Conservation (phyloP, 2,888 invertebrate genomes). For the Drosophila cognata region DNA sequence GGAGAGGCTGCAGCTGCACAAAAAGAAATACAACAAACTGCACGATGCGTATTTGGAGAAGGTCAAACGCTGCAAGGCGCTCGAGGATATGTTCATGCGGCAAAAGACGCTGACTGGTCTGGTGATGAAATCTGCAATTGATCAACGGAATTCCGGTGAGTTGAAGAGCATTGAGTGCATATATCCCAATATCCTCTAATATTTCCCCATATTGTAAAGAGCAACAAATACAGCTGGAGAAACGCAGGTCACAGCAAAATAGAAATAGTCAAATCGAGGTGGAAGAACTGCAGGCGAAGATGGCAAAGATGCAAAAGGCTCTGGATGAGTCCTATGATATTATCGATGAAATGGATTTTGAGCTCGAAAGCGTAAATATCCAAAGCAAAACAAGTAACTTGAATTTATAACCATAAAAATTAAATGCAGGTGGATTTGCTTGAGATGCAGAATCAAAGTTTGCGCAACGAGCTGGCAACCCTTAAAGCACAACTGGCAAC, state of each 20-base stretch:
- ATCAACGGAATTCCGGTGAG: constrained; percentile 62
- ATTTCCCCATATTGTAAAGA: constrained; percentile 39
- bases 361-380: constrained; percentile 81
- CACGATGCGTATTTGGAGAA: constrained; percentile 80
- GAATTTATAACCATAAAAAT: background rate
- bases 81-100: constrained; percentile 79
- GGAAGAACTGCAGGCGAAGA: constrained; percentile 53
- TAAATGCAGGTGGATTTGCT: constrained; percentile 75
- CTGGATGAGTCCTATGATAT: constrained; percentile 82
- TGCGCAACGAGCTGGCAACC: constrained; percentile 73
- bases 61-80: constrained; percentile 76
- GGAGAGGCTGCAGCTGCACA: constrained; percentile 76
- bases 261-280: constrained; percentile 42
- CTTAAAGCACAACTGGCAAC: constrained; percentile 52
- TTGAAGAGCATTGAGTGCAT: no score
- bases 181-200: background rate
- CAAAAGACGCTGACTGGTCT: constrained; percentile 82
- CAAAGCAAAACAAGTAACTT: background rate
- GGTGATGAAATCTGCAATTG: constrained; percentile 81
- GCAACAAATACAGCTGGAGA: constrained; percentile 56
- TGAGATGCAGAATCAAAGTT: constrained; percentile 81
- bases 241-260: constrained; percentile 47
- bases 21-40: constrained; percentile 81
- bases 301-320: constrained; percentile 68
- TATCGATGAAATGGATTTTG: constrained; percentile 84